A percentile compares a stretch with the other conserved stretches of the same genome.
These are phyloP conservation scores for Leptoteleia sp. DNA, from an alignment of 1,140 invertebrate species.

Conservation along the genomic window DNA sequence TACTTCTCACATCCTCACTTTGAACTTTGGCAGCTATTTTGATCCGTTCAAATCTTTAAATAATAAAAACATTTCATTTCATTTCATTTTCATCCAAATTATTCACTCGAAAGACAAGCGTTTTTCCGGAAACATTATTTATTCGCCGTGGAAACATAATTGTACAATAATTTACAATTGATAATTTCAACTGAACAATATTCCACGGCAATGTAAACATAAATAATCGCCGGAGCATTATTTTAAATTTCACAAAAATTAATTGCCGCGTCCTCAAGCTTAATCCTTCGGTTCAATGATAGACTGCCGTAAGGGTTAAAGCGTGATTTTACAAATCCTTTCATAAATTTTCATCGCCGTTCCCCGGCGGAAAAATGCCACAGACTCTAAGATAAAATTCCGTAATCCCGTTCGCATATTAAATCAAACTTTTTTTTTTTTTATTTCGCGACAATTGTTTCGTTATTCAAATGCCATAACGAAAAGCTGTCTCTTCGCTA, in stretches of 20 bases:
- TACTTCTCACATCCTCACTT: too few species aligned
- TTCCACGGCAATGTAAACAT: too few species aligned
- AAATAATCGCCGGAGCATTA: slow-evolving; percentile 12
- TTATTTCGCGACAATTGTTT: slow-evolving; percentile 15
- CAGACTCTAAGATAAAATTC: slow-evolving; percentile 36
- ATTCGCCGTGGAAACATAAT: too few species aligned
- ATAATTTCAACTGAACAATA: too few species aligned
- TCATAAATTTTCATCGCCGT: slow-evolving; percentile 47
- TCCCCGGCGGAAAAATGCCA: slow-evolving; percentile 28
- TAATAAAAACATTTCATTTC: too few species aligned
- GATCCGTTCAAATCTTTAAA: too few species aligned
- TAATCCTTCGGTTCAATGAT: slow-evolving; percentile 49
- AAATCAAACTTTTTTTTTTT: slow-evolving; percentile 49
- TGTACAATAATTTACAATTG: too few species aligned
- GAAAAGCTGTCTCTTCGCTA: slow-evolving; percentile 3
- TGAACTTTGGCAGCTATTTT: too few species aligned
- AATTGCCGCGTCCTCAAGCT: slow-evolving; percentile 41
- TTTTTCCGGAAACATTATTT: too few species aligned
- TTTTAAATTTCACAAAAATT: slow-evolving; percentile 51
- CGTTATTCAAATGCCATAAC: slow-evolving; percentile 4
- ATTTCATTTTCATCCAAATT: too few species aligned
- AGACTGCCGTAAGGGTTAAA: slow-evolving; percentile 50
- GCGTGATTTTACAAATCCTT: slow-evolving; percentile 59
- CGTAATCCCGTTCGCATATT: slow-evolving; percentile 36
- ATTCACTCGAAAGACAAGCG: too few species aligned